These are phyloP conservation scores for Bombus cullumanus DNA, from an alignment of 1,140 invertebrate genomes.

Conservation along the genomic window DNA sequence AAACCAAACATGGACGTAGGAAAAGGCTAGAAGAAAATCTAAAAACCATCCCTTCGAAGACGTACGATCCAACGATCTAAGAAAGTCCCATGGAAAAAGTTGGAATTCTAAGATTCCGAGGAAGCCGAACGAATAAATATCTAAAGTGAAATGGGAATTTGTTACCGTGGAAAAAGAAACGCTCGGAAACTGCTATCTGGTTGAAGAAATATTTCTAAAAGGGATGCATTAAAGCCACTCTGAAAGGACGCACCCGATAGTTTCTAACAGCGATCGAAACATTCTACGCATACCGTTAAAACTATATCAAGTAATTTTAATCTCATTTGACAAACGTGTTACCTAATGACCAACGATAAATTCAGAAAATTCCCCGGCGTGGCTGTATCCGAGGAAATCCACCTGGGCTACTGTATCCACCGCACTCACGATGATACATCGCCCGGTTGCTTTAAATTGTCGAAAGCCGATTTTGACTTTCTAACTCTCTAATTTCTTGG, in stretches of 20 bases:
- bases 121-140: constrained; percentile 36
- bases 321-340: background rate
- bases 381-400: background rate
- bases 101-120: constrained; percentile 11
- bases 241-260: background rate
- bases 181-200: constrained; percentile 4
- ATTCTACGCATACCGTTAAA: background rate
- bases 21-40: constrained; percentile 7
- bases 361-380: background rate
- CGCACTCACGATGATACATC: background rate
- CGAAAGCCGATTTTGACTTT: background rate
- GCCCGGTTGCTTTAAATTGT: background rate
- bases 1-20: constrained; percentile 20
- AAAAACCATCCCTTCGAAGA: background rate
- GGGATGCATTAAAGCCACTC: constrained; percentile 3
- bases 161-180: background rate
- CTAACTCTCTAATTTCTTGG: background rate
- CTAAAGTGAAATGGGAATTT: constrained; percentile 16
- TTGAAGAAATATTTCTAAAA: background rate
- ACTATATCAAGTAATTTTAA: constrained; percentile 5
- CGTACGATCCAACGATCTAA: background rate
- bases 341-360: background rate
- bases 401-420: background rate
- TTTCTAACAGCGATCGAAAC: background rate
- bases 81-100: constrained; percentile 4